phyloP scores from a whole-genome alignment of 2,888 invertebrate species.

The Phyto melanocephala region DNA sequence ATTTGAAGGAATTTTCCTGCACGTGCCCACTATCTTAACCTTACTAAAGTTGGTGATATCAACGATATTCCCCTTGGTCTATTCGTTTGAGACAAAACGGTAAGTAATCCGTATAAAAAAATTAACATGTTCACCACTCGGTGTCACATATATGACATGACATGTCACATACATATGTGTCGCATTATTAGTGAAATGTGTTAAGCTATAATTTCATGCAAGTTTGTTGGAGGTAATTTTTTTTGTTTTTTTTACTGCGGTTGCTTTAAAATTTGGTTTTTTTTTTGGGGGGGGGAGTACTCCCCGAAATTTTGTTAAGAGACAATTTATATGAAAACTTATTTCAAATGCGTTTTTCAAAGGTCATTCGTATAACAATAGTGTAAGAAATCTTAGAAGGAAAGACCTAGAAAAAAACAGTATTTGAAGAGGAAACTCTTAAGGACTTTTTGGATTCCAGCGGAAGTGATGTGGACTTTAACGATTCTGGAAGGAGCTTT shows the following conservation, averaged over 20 bases:
- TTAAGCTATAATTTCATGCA: no score
- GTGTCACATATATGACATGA: no score
- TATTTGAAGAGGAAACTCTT: constrained; percentile 3
- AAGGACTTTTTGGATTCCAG: constrained; percentile 19
- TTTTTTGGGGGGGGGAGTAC: background rate
- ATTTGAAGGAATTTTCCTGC: no score
- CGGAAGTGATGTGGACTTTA: constrained; percentile 18
- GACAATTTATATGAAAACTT: background rate
- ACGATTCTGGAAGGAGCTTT: constrained; percentile 23
- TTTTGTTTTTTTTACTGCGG: background rate
- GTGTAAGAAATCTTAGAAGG: background rate
- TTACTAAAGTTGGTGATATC: no score
- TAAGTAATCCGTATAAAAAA: no score
- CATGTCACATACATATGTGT: no score
- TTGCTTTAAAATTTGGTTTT: no score
- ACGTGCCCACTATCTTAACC: no score
- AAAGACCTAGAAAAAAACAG: constrained; percentile 8
- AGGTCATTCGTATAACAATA: constrained; percentile 3
- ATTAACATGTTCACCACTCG: no score
- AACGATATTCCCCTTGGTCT: no score
- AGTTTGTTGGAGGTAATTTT: constrained; percentile 11
- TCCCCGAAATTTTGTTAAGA: background rate
- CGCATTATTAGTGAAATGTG: background rate
- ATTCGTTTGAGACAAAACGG: no score
- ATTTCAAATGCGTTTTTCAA: background rate